Evolutionary conservation across 2,888 invertebrate genomes (phyloP).

Genomic region (Folsomia manolachei): DNA sequence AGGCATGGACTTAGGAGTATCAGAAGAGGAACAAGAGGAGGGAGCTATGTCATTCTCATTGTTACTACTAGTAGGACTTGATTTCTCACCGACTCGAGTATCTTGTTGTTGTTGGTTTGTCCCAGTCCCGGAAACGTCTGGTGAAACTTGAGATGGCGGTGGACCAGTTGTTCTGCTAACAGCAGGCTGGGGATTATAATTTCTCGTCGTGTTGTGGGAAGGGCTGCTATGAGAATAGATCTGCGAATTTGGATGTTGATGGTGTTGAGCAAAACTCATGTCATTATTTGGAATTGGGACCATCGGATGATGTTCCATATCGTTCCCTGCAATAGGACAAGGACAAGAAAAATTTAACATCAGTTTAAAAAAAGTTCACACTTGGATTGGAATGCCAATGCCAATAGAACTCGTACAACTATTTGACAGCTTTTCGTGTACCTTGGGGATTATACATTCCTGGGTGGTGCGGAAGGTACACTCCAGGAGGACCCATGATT

Average conservation of each 20-base stretch:
- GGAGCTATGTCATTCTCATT: background rate
- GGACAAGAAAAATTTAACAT: too few relatives aligned
- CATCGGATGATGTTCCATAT: conserved; percentile 37
- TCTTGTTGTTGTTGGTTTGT: background rate
- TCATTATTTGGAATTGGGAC: conserved; percentile 30
- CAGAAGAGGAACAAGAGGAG: background rate
- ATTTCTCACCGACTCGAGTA: background rate
- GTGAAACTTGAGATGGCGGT: conserved; percentile 12
- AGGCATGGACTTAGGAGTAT: background rate
- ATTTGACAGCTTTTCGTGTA: background rate
- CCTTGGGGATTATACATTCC: conserved; percentile 32
- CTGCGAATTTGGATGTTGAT: conserved; percentile 23
- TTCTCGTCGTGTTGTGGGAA: background rate
- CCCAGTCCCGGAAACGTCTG: background rate
- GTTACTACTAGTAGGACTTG: background rate
- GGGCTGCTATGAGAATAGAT: conserved; percentile 4
- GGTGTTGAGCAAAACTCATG: conserved; percentile 42
- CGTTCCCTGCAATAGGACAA: conserved; percentile 23
- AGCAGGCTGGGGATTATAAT: conserved; percentile 24
- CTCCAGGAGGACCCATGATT: conserved; percentile 34
- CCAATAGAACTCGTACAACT: background rate
- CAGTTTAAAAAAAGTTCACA: background rate
- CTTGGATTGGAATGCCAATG: background rate
- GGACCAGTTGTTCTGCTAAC: conserved; percentile 24
- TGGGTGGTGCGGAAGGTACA: conserved; percentile 25